Percentiles rank a stretch among this genome's conserved stretches.
These are phyloP conservation scores for Tachina lurida DNA, from an alignment of 2,888 invertebrate species.

Conservation along the genomic window DNA sequence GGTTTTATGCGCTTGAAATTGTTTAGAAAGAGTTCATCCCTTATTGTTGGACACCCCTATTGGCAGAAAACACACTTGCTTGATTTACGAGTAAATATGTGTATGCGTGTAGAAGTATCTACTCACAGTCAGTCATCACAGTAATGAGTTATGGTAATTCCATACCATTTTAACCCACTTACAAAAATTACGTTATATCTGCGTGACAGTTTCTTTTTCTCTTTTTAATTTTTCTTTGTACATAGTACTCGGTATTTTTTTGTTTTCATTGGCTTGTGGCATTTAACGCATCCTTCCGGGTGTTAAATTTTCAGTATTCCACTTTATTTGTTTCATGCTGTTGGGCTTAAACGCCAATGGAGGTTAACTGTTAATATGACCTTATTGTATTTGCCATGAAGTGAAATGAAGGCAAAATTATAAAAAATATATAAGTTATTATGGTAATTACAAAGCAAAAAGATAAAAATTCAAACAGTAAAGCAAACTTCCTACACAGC, in stretches of 20 bases:
- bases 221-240: not conserved
- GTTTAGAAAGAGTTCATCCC: no score
- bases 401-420: not conserved
- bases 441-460: constrained; percentile 38
- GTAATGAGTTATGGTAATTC: constrained; percentile 34
- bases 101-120: no score
- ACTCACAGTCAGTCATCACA: not conserved
- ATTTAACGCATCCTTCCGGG: constrained; percentile 60
- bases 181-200: constrained; percentile 21
- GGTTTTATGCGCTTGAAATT: no score
- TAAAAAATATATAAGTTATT: constrained; percentile 14
- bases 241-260: not conserved
- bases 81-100: no score
- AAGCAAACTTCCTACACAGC: not conserved
- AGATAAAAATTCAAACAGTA: constrained; percentile 30
- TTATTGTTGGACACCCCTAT: not conserved
- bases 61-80: not conserved
- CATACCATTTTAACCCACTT: constrained; percentile 32
- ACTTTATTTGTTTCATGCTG: constrained; percentile 12
- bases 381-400: constrained; percentile 45
- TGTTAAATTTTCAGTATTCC: constrained; percentile 37
- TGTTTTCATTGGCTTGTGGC: constrained; percentile 23
- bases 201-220: constrained; percentile 11
- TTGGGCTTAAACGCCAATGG: constrained; percentile 19
- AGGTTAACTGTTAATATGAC: constrained; percentile 55